A percentile compares a stretch with the other conserved stretches of the same genome.
phyloP scores from a whole-genome alignment of 2,113 vertebrate species.

The Epinephelus cyanopodus region DNA sequence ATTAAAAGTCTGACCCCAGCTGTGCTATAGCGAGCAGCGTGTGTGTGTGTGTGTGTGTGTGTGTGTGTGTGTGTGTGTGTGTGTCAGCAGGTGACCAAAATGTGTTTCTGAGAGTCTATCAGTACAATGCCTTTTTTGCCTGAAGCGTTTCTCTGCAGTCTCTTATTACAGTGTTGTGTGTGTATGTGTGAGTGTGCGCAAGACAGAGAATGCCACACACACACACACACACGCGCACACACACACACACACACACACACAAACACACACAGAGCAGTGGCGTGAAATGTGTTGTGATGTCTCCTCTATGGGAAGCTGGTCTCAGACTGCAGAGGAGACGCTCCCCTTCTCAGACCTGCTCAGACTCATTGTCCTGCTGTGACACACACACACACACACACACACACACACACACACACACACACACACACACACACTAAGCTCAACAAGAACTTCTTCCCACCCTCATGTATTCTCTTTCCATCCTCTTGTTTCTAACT shows the following conservation, averaged over 20 bases:
- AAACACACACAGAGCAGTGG: constrained; percentile 43
- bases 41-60: constrained; percentile 26
- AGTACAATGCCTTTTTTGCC: constrained; percentile 62
- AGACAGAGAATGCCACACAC: neutral
- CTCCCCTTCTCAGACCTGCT: constrained; percentile 62
- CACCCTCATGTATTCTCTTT: constrained; percentile 43
- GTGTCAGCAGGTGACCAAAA: constrained; percentile 71
- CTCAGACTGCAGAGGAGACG: constrained; percentile 65
- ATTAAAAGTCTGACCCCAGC: constrained; percentile 62
- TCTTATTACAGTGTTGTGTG: constrained; percentile 55
- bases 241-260: constrained; percentile 15
- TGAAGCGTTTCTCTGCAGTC: constrained; percentile 53
- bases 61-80: constrained; percentile 12
- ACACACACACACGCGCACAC: neutral
- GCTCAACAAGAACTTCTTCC: constrained; percentile 15
- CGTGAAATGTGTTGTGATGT: constrained; percentile 82
- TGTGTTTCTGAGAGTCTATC: constrained; percentile 58
- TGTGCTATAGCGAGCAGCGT: constrained; percentile 24
- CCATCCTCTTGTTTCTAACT: neutral
- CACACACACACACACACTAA: constrained; percentile 19
- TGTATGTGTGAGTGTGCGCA: neutral
- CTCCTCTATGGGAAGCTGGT: constrained; percentile 69
- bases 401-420: constrained; percentile 23
- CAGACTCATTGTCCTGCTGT: constrained; percentile 72
- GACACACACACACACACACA: constrained; percentile 22